Evolutionary conservation across 2,797 vertebrate species (phyloP).

Genomic region (Dicrostonyx torquatus): DNA sequence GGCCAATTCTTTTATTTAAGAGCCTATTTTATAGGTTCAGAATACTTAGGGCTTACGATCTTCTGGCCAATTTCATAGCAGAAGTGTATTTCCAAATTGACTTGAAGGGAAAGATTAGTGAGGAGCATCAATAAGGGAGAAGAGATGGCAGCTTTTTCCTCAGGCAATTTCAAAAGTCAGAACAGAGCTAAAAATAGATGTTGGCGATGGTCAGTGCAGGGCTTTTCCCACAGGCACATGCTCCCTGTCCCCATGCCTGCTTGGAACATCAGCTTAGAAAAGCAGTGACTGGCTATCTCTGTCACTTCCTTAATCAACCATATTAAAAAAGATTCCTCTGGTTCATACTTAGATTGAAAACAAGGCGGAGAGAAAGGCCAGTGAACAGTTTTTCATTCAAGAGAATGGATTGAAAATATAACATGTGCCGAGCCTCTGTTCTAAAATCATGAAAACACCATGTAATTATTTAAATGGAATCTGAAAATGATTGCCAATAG

Average conservation of each 20-base stretch:
- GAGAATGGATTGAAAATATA: constrained; percentile 12
- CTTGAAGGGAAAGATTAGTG: constrained; percentile 48
- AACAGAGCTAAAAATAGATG: constrained; percentile 66
- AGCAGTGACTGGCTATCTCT: neutral
- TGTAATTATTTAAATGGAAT: constrained; percentile 34
- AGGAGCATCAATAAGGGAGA: constrained; percentile 22
- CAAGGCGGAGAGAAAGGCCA: neutral
- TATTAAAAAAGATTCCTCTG: neutral
- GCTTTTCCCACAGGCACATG: constrained; percentile 22
- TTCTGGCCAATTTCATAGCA: constrained; percentile 38
- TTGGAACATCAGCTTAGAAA: constrained; percentile 34
- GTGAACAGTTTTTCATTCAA: constrained; percentile 9
- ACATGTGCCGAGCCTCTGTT: neutral
- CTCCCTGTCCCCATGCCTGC: neutral
- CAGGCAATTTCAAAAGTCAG: constrained; percentile 63
- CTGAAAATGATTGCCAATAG: neutral
- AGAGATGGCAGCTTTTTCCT: constrained; percentile 49
- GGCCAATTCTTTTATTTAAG: constrained; percentile 29
- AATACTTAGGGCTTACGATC: constrained; percentile 46
- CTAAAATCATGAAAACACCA: neutral
- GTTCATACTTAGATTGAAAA: constrained; percentile 44
- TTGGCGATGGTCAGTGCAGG: constrained; percentile 15
- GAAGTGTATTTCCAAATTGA: constrained; percentile 58
- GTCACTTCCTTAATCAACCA: neutral
- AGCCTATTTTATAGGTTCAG: constrained; percentile 9